Base-by-base conservation (phyloP, 2,797 vertebrate genomes). In the Xyrichtys novacula region DNA sequence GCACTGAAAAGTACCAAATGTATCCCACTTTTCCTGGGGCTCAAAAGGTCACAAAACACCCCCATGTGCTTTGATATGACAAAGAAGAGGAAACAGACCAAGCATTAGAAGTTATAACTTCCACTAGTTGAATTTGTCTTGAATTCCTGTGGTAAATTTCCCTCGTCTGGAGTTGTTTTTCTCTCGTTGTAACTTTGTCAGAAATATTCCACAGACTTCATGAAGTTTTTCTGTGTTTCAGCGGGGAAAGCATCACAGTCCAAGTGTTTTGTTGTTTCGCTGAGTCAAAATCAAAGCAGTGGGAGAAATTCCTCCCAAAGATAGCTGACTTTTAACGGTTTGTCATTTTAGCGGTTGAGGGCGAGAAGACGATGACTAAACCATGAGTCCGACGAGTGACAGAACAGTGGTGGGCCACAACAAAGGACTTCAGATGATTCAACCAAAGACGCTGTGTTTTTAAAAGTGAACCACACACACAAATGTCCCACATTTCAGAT, bases 361-460 rank as follows among this genome's bases (percentile, higher is more conserved):
- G 10, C 2, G 25, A 60, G 43, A 57, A 15, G 11, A 38, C 17
- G n/a, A 20, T 65, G 67, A 77, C 29, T 58, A 54, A n/a, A 59
- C 53, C 17, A 56, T 49, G 32, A 62, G 8, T 25, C 25, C 12
- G 43, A 56, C 43, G 34, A 56, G 52, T 39, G 32, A 40, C 28
- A 31, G 19, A 28, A 6, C 22, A 34, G 40, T 16, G 46, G n/a
- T 29, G 22, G 56, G 58, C 71, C 57, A 61, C 67, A 67, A 53
- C 32, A 61, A 62, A 70, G 19, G 42, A 26, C 56, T 53, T 58
- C 15, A 25, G 28, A 74, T 71, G 68, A 65, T 57, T 71, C 71
- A 70, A 8, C 15, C n/a, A 43, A n/a, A 54, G 29, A 7, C 19
- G 17, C 53, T 49, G 29, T 12, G 17, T n/a, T 25, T 17, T 17